Percentiles rank a stretch among this genome's conserved stretches.
phyloP scores from a whole-genome alignment of 1,140 invertebrate species.

The Asbolus verrucosus region DNA sequence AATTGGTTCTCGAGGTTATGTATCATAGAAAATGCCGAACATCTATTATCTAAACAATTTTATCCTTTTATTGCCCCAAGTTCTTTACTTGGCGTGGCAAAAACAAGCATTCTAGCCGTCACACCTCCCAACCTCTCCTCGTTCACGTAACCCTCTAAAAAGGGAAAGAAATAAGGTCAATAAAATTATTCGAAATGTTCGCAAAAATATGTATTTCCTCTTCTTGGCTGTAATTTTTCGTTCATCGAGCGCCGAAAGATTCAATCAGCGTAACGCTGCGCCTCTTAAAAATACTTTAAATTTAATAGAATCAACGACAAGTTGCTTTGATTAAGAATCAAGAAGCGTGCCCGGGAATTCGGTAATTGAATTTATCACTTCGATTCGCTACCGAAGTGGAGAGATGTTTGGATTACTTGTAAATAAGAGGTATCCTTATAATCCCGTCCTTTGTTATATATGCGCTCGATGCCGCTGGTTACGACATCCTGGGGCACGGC shows the following conservation, averaged over 20 bases:
- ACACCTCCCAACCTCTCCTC: no score
- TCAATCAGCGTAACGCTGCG: constrained; percentile 26
- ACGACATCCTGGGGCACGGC: constrained; percentile 6
- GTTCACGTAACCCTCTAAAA: no score
- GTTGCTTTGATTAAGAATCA: constrained; percentile 36
- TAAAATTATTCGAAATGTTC: constrained; percentile 22
- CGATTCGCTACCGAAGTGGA: constrained; percentile 4
- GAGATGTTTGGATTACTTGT: constrained; percentile 27
- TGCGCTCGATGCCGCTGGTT: constrained; percentile 15
- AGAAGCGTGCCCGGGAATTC: constrained; percentile 36
- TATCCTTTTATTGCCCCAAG: no score
- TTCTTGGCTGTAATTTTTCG: neutral
- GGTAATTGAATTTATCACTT: constrained; percentile 39
- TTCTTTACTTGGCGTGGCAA: no score
- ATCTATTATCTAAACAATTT: no score
- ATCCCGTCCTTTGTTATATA: constrained; percentile 26
- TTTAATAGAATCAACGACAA: constrained; percentile 38
- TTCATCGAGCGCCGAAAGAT: neutral
- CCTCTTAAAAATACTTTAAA: constrained; percentile 28
- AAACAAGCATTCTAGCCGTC: no score
- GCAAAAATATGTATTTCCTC: constrained; percentile 22
- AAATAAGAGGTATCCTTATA: constrained; percentile 33
- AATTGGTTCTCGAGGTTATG: no score
- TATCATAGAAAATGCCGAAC: no score
- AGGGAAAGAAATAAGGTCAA: no score